Percentiles rank a stretch among this genome's conserved stretches.
These are phyloP conservation scores for Entomobrya multifasciata DNA, from an alignment of 2,888 invertebrate genomes.

Conservation along the genomic window DNA sequence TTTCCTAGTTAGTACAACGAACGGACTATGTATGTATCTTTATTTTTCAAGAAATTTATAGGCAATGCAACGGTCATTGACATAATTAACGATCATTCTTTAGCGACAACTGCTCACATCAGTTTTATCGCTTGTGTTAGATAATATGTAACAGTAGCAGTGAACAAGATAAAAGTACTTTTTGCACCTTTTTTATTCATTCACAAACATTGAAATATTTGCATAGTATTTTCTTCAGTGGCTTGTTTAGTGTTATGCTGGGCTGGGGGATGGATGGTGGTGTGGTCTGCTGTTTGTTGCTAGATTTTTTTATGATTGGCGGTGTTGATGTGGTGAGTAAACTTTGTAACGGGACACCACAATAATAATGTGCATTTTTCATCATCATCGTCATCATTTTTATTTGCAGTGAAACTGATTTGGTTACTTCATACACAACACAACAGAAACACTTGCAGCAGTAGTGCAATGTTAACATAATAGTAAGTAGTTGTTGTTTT, in stretches of 20 bases:
- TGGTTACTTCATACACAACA: constrained; percentile 52
- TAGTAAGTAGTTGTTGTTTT: neutral
- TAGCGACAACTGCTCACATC: neutral
- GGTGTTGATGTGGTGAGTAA: neutral
- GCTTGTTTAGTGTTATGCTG: neutral
- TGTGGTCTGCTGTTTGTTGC: neutral
- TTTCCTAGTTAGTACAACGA: constrained; percentile 70
- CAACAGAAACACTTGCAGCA: neutral
- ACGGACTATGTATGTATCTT: constrained; percentile 2
- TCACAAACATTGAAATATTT: neutral
- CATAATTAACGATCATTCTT: constrained; percentile 60
- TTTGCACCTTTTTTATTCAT: neutral
- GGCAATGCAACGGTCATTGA: constrained; percentile 68
- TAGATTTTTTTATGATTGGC: neutral
- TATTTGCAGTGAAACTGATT: constrained; percentile 47
- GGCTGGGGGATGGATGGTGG: too few relatives aligned
- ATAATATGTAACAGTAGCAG: neutral
- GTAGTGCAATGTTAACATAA: neutral
- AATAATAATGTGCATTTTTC: too few relatives aligned
- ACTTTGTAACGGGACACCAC: too few relatives aligned
- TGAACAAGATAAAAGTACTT: neutral
- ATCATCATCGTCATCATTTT: constrained; percentile 12
- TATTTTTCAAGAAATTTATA: constrained; percentile 47
- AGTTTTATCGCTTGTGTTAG: neutral
- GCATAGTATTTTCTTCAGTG: neutral